Conservation (phyloP, 2,888 invertebrate species). For the Galerucella calmariensis region DNA sequence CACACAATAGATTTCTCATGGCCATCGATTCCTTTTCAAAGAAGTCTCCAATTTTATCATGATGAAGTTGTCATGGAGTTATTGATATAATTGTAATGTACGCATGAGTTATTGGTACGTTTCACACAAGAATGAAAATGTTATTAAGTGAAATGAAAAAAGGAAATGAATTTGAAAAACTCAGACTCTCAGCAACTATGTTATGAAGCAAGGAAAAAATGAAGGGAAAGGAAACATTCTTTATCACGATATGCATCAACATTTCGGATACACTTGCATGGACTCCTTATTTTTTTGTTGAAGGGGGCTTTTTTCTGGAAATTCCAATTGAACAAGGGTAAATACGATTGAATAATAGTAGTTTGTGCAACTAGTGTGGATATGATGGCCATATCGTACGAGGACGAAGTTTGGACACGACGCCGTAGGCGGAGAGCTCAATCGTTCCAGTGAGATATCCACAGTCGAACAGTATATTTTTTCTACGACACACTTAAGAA, state of each 20-base stretch:
- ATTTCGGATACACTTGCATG: neutral
- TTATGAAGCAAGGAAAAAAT: neutral
- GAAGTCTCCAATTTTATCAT: neutral
- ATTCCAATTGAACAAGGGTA: no score
- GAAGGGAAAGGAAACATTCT: neutral
- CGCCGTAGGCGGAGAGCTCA: no score
- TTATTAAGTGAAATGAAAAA: neutral
- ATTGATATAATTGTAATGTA: constrained; percentile 11
- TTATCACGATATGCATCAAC: neutral
- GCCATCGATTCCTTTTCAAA: neutral
- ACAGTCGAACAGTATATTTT: no score
- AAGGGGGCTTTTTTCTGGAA: neutral
- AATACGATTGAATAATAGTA: no score
- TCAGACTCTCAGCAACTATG: neutral
- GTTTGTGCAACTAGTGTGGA: no score
- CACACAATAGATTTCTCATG: neutral
- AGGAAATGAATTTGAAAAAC: neutral
- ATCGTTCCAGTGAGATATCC: no score
- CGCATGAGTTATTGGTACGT: neutral
- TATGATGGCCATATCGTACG: no score
- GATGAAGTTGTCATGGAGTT: constrained; percentile 8
- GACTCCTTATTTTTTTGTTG: neutral
- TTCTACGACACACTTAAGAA: no score
- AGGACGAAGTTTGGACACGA: no score
- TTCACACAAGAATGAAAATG: neutral